Conservation (phyloP, 92 coral and sea anemone genomes). For the Umimayanthus kanabou region DNA sequence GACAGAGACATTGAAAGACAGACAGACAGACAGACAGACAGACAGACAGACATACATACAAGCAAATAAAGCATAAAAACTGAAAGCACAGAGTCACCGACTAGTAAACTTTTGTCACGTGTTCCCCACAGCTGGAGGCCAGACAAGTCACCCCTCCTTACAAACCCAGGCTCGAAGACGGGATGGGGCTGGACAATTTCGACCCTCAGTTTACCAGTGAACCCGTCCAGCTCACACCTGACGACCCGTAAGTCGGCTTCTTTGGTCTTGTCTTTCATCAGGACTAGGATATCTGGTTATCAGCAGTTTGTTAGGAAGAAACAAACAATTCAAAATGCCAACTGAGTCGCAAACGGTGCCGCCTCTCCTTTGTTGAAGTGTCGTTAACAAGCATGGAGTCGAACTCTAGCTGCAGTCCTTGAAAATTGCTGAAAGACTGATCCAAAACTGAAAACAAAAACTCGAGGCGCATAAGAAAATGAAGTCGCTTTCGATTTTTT, state of each 20-base stretch:
- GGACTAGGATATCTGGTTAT: not conserved
- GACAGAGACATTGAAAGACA: not conserved
- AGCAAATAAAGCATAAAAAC: no score
- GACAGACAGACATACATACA: not conserved
- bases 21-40: not conserved
- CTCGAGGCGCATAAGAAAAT: no score
- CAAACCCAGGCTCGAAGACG: conserved; percentile 91
- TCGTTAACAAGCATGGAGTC: not conserved
- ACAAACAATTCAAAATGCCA: not conserved
- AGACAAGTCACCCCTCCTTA: conserved; percentile 96
- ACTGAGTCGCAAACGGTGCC: not conserved
- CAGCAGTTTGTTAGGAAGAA: not conserved
- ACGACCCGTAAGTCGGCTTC: conserved; percentile 87
- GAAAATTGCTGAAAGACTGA: not conserved
- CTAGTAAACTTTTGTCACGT: not conserved
- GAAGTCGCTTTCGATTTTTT: no score
- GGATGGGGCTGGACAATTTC: conserved; percentile 89
- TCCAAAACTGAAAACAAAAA: no score
- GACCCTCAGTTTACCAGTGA: conserved; percentile 98
- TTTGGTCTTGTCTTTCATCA: not conserved
- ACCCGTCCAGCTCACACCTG: conserved; percentile 96
- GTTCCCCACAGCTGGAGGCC: conserved; percentile 76
- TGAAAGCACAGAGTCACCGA: not conserved
- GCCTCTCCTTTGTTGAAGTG: not conserved
- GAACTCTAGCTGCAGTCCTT: not conserved